Conservation (phyloP, 2,888 invertebrate genomes). For the Crioceris asparagi region DNA sequence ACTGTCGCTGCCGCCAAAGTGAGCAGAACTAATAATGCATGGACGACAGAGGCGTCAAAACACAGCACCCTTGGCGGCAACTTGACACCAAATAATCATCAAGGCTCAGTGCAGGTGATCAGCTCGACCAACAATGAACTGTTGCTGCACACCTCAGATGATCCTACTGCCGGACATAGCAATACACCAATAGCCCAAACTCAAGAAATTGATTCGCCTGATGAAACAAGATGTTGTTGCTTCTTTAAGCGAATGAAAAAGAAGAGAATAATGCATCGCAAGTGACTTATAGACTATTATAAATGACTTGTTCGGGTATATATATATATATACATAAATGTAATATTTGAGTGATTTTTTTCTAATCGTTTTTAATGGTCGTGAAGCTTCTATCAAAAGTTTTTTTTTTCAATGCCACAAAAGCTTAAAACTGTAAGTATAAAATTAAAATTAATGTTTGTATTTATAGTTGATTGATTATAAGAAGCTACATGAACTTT, state of each 20-base stretch:
- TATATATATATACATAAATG: too few species aligned
- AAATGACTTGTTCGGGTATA: too few species aligned
- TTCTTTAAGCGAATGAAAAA: conserved; percentile 94
- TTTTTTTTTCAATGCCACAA: too few species aligned
- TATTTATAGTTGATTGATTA: too few species aligned
- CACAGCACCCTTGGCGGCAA: conserved; percentile 73
- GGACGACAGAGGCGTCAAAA: conserved; percentile 79
- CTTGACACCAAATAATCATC: conserved; percentile 91
- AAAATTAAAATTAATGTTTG: too few species aligned
- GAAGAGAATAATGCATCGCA: conserved; percentile 2
- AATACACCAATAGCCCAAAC: conserved; percentile 92
- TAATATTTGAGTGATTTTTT: too few species aligned
- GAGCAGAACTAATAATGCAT: conserved; percentile 61
- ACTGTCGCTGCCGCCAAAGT: too few species aligned
- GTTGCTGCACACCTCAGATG: conserved; percentile 82
- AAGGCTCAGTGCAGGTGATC: conserved; percentile 97
- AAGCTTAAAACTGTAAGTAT: too few species aligned
- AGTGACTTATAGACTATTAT: too few species aligned
- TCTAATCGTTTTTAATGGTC: too few species aligned
- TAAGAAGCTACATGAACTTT: too few species aligned
- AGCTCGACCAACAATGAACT: conserved; percentile 95
- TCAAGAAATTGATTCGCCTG: conserved; percentile 88
- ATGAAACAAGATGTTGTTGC: conserved; percentile 96
- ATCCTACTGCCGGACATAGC: conserved; percentile 93
- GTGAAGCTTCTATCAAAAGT: too few species aligned